Percentiles rank a stretch among this genome's conserved stretches.
These are phyloP conservation scores for Passer montanus DNA, from an alignment of 2,113 vertebrate species.

Conservation along the genomic window DNA sequence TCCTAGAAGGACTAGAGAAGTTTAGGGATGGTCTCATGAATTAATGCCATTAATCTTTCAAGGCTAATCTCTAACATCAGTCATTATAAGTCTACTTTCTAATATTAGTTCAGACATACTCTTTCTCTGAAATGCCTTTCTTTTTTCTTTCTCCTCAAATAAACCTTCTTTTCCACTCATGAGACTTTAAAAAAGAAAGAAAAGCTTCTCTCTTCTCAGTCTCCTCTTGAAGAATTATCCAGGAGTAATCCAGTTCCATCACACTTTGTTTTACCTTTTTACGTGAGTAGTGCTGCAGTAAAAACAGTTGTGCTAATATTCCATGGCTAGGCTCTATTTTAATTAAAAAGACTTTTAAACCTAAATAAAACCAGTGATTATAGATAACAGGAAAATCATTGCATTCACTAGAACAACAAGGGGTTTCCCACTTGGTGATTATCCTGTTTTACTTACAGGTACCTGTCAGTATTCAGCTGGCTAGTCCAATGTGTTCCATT, in stretches of 20 bases:
- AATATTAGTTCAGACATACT: not conserved
- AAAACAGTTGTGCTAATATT: not conserved
- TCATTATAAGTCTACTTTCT: not conserved
- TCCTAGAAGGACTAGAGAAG: not conserved
- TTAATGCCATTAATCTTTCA: conserved; percentile 29
- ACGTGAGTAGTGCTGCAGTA: not conserved
- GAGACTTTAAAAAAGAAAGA: not conserved
- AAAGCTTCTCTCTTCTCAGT: not conserved
- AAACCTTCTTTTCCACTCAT: not conserved
- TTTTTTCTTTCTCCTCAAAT: not conserved
- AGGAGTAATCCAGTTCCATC: not conserved
- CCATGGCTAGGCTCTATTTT: not conserved
- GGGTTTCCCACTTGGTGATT: not conserved
- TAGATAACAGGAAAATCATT: not conserved
- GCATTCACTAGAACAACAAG: not conserved
- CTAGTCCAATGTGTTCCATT: not conserved
- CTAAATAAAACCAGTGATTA: not conserved
- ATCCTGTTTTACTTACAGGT: not conserved
- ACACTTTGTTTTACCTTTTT: not conserved
- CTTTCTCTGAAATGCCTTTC: not conserved
- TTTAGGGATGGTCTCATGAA: conserved; percentile 11
- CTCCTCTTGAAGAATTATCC: not conserved
- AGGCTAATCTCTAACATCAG: not conserved
- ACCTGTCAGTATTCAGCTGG: not conserved
- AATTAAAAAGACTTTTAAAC: not conserved